These are phyloP conservation scores for Plagodis pulveraria DNA, from an alignment of 2,888 invertebrate genomes.

Conservation along the genomic window DNA sequence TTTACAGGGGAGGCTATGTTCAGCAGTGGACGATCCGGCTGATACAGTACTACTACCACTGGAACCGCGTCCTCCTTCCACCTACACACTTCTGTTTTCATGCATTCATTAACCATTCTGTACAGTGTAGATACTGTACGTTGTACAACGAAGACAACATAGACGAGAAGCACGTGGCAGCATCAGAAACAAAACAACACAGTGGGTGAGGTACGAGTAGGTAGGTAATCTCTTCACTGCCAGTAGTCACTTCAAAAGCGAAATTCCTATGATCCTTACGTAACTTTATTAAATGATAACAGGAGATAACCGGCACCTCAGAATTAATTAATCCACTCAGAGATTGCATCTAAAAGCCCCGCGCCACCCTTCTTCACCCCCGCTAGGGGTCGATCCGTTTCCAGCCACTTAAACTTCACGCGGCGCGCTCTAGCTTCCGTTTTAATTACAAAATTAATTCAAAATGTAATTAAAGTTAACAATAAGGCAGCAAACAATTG, in stretches of 20 bases:
- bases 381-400: constrained; percentile 78
- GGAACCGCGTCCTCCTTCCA: too few relatives aligned
- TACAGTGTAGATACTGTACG: too few relatives aligned
- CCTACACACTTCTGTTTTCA: too few relatives aligned
- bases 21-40: too few relatives aligned
- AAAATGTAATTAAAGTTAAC: constrained; percentile 86
- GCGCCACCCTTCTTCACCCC: constrained; percentile 60
- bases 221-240: constrained; percentile 11
- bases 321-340: constrained; percentile 85
- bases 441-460: constrained; percentile 86
- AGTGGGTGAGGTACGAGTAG: neutral
- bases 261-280: constrained; percentile 71
- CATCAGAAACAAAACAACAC: neutral
- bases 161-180: neutral
- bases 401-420: constrained; percentile 85
- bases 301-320: constrained; percentile 84
- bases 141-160: too few relatives aligned
- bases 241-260: constrained; percentile 41
- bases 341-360: constrained; percentile 82
- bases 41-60: too few relatives aligned
- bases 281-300: constrained; percentile 84
- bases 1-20: too few relatives aligned
- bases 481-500: constrained; percentile 86
- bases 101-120: too few relatives aligned
- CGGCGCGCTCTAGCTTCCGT: constrained; percentile 85